These are phyloP conservation scores for Melanchra persicariae DNA, from an alignment of 2,888 invertebrate species.

Conservation along the genomic window DNA sequence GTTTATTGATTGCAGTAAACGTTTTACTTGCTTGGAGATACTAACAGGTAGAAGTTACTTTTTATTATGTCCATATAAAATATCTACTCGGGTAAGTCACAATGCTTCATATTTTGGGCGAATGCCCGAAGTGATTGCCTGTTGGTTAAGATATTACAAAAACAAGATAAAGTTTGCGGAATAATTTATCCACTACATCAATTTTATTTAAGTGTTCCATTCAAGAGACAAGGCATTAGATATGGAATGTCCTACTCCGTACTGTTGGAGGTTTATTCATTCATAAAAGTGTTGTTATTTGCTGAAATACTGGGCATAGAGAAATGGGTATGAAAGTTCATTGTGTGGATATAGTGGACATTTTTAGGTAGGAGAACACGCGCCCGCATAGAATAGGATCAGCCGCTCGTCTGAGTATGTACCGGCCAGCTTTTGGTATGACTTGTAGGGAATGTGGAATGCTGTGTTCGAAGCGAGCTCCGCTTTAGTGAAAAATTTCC, in stretches of 20 bases:
- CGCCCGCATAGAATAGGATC: constrained; percentile 36
- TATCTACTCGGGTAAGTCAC: constrained; percentile 30
- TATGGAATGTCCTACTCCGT: constrained; percentile 29
- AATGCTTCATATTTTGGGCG: constrained; percentile 48
- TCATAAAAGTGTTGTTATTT: constrained; percentile 50
- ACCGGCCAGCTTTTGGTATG: constrained; percentile 40
- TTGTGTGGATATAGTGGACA: constrained; percentile 43
- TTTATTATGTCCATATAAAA: constrained; percentile 40
- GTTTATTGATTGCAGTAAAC: constrained; percentile 63
- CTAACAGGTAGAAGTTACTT: constrained; percentile 48
- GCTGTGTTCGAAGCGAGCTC: constrained; percentile 45
- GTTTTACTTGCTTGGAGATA: constrained; percentile 28
- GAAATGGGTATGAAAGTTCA: constrained; percentile 35
- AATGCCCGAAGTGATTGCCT: constrained; percentile 49
- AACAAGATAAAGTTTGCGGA: constrained; percentile 49
- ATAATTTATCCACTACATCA: constrained; percentile 59
- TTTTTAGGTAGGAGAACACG: constrained; percentile 44
- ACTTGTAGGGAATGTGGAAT: constrained; percentile 59
- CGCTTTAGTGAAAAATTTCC: constrained; percentile 14
- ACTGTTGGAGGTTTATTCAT: constrained; percentile 42
- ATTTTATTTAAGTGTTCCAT: constrained; percentile 45
- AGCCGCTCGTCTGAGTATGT: too few relatives aligned
- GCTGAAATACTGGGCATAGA: constrained; percentile 40
- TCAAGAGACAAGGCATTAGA: constrained; percentile 30
- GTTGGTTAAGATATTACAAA: constrained; percentile 50